These are phyloP conservation scores for Bombus difficillimus DNA, from an alignment of 1,140 invertebrate species.

Conservation along the genomic window DNA sequence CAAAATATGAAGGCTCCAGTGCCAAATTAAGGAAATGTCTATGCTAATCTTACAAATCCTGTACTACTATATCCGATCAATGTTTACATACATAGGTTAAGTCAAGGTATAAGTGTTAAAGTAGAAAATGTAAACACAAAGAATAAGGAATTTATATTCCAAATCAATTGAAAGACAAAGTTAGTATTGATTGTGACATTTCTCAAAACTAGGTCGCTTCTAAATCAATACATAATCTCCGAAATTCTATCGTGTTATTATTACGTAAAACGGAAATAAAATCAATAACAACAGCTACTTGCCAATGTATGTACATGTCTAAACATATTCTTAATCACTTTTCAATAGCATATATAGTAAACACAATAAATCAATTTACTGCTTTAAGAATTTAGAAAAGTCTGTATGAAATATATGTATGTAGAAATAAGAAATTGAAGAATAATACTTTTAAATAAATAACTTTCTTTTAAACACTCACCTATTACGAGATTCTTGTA, in stretches of 20 bases:
- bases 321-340: neutral
- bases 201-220: constrained; percentile 56
- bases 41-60: neutral
- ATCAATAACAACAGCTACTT: neutral
- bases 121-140: constrained; percentile 36
- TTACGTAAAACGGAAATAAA: constrained; percentile 8
- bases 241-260: constrained; percentile 17
- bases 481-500: constrained; percentile 77
- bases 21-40: constrained; percentile 7
- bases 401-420: neutral
- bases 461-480: constrained; percentile 50
- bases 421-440: neutral
- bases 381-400: neutral
- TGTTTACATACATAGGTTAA: constrained; percentile 19
- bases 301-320: neutral
- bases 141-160: constrained; percentile 26
- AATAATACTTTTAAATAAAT: neutral
- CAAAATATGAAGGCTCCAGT: constrained; percentile 23
- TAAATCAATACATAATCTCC: constrained; percentile 59
- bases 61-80: constrained; percentile 35
- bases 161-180: constrained; percentile 30
- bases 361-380: neutral
- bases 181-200: constrained; percentile 70
- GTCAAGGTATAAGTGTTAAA: neutral
- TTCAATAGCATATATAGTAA: too few relatives aligned